Base-by-base conservation (phyloP, 2,888 invertebrate genomes). In the Carabus problematicus region DNA sequence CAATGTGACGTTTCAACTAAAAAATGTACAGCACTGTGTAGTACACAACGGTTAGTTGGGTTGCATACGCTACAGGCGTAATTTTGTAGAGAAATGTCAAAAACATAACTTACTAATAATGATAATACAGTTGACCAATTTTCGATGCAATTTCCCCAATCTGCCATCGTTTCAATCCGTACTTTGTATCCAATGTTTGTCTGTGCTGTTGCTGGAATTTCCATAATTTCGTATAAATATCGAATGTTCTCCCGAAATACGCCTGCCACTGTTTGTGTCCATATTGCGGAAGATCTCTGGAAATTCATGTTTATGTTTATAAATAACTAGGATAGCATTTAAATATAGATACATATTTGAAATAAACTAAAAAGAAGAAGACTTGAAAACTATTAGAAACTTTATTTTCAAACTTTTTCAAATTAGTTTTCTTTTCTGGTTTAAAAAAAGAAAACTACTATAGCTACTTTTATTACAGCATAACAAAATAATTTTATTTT, bases 121-220 rank as follows among this genome's bases (percentile, higher is more conserved):
- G 97, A 82, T 98, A 98, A 84, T 98, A 98, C 40, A 98, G 90
- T 84, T 98, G 98, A 74, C 98, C 98, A 80, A 98, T 98, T 86
- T 98, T 98, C 64, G 97, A 97, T 59, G 97, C 98, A 74, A 98
- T 97, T 84, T 98, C 98, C 64, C 98, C 98, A 76, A 98, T 97
- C 84, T 98, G 98, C 97, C 98, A 98, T 75, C 98, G 85, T 80
- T 98, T 97, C 76, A 98, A 85, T 41, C 95, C 96, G 82, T 97
- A 98, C 83, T 96, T 95, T 72, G 89, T 89, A 82, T 98, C 97
- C 75, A 98, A 85, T 72, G 95, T 87, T 81, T 90, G 89, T 83
- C 97, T 89, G 83, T 98, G 96, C 80, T 96, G 95, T 81, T 98
- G 97, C 82, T 98, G 98, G 82, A 95, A 98, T 83, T 97, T 97